Evolutionary conservation across 2,113 vertebrate species (phyloP).

Genomic region (Bagarius yarrelli): DNA sequence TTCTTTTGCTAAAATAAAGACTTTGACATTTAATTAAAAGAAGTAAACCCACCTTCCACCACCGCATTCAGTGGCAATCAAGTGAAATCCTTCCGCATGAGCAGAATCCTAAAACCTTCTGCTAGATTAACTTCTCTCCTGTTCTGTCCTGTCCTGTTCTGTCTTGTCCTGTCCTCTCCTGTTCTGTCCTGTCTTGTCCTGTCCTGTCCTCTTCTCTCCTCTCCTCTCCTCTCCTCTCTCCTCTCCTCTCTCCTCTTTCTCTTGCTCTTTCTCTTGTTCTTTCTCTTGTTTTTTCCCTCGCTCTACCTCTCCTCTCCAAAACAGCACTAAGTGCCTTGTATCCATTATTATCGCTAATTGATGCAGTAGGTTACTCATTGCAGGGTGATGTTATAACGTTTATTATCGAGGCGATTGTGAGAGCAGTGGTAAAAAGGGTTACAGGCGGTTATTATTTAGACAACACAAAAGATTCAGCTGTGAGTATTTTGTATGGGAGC

Average conservation of each 20-base stretch:
- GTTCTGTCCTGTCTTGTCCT: too few species aligned
- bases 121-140: conserved; percentile 33
- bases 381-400: background rate
- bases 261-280: too few species aligned
- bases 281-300: too few species aligned
- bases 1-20: conserved; percentile 65
- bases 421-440: background rate
- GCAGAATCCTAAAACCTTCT: conserved; percentile 36
- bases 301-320: too few species aligned
- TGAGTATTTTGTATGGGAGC: background rate
- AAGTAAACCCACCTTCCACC: conserved; percentile 48
- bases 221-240: too few species aligned
- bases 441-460: background rate
- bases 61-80: conserved; percentile 19
- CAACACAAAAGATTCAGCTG: background rate
- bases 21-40: conserved; percentile 69
- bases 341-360: conserved; percentile 28
- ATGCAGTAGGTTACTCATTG: conserved; percentile 14
- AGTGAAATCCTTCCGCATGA: conserved; percentile 34
- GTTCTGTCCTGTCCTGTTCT: too few species aligned
- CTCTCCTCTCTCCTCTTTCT: too few species aligned
- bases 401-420: conserved; percentile 6
- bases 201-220: too few species aligned
- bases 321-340: conserved; percentile 3
- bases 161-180: too few species aligned